phyloP scores from a whole-genome alignment of 2,797 vertebrate genomes.

The Pachyuromys duprasi region DNA sequence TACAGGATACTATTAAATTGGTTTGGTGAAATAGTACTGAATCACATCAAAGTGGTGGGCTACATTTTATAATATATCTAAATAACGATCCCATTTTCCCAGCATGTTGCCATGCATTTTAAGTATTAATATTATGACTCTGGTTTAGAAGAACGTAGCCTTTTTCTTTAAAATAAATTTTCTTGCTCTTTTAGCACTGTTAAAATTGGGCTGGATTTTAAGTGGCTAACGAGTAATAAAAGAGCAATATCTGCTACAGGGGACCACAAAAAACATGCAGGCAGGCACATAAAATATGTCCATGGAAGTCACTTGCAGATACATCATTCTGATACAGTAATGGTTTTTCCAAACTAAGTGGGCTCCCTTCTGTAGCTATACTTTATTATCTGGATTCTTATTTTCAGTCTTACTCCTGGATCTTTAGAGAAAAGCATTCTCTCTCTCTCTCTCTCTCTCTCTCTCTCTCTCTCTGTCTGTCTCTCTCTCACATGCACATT shows the following conservation, averaged over 20 bases:
- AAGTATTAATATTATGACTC: slow-evolving; percentile 91
- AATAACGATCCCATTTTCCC: slow-evolving; percentile 92
- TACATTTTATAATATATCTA: slow-evolving; percentile 92
- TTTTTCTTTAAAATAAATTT: slow-evolving; percentile 90
- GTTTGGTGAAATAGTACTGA: slow-evolving; percentile 90
- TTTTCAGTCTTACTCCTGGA: slow-evolving; percentile 73
- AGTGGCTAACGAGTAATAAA: slow-evolving; percentile 90
- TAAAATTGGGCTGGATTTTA: slow-evolving; percentile 90
- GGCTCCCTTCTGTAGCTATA: slow-evolving; percentile 82
- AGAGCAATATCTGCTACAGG: slow-evolving; percentile 88
- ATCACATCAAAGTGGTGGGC: slow-evolving; percentile 90
- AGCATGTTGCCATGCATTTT: slow-evolving; percentile 90
- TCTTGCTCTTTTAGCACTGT: slow-evolving; percentile 87
- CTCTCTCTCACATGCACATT: slow-evolving; percentile 53
- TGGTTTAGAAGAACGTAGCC: slow-evolving; percentile 88
- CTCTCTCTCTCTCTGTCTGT: too few relatives aligned
- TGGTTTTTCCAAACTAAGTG: slow-evolving; percentile 87
- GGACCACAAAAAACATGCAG: slow-evolving; percentile 87
- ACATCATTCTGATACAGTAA: slow-evolving; percentile 88
- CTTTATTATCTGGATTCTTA: slow-evolving; percentile 86
- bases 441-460: too few relatives aligned
- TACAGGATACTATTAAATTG: slow-evolving; percentile 90
- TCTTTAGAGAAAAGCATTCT: slow-evolving; percentile 66
- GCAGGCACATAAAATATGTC: slow-evolving; percentile 88
- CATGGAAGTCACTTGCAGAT: slow-evolving; percentile 86